Conservation (phyloP, 2,797 vertebrate species). For the Anguilla megastoma region DNA sequence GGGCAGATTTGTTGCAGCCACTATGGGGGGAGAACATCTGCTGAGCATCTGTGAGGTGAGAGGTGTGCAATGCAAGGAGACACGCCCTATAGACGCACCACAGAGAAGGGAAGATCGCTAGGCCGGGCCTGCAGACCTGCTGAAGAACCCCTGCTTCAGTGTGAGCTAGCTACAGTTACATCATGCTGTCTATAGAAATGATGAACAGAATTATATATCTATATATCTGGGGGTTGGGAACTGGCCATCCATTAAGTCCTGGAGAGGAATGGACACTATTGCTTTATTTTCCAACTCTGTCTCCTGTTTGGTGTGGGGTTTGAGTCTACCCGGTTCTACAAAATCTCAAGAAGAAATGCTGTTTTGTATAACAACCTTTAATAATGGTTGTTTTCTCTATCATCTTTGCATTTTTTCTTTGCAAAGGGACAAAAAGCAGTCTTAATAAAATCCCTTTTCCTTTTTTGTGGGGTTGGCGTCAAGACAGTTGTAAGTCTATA, state of each 20-base stretch:
- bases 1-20: slow-evolving; percentile 43
- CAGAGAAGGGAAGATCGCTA: background rate
- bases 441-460: background rate
- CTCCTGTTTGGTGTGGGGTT: background rate
- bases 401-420: too few relatives aligned
- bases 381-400: too few relatives aligned
- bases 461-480: background rate
- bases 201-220: background rate
- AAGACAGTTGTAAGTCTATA: background rate
- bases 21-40: slow-evolving; percentile 52
- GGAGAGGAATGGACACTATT: background rate
- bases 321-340: background rate
- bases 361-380: background rate
- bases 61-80: background rate
- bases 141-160: background rate
- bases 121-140: background rate
- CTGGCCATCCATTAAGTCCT: background rate
- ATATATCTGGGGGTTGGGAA: background rate
- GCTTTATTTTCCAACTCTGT: background rate
- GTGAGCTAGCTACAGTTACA: background rate
- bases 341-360: background rate
- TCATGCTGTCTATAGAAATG: background rate
- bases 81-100: background rate
- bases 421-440: too few relatives aligned
- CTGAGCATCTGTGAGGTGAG: slow-evolving; percentile 24